Percentiles rank a stretch among this genome's conserved stretches.
Evolutionary conservation across 2,888 invertebrate species (phyloP).

Genomic region (Drosophila siamana): DNA sequence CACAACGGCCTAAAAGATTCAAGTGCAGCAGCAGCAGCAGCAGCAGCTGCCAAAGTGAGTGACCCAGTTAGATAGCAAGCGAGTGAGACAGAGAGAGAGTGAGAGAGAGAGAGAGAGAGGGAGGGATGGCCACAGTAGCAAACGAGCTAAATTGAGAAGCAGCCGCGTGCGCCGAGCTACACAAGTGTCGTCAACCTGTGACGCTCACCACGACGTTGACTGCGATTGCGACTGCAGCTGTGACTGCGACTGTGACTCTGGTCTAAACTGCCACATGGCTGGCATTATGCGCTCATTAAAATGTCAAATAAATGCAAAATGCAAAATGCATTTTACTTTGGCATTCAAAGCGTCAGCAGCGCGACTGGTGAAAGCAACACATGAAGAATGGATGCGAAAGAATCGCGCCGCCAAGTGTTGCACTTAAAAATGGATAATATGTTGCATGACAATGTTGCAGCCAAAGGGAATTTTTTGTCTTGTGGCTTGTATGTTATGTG

Average conservation of each 20-base stretch:
- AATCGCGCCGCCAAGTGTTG: constrained; percentile 43
- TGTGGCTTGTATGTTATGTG: constrained; percentile 19
- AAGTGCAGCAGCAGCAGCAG: constrained; percentile 68
- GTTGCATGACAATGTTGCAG: constrained; percentile 40
- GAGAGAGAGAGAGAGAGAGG: not conserved
- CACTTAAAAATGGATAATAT: constrained; percentile 60
- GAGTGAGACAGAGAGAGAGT: not conserved
- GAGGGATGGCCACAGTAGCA: not conserved
- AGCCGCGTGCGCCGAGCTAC: constrained; percentile 37
- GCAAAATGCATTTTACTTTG: constrained; percentile 54
- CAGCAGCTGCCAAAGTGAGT: constrained; percentile 69
- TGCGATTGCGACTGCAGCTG: constrained; percentile 10
- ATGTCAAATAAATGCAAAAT: constrained; percentile 78
- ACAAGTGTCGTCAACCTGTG: constrained; percentile 47
- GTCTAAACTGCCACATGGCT: constrained; percentile 24
- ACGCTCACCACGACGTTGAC: constrained; percentile 23
- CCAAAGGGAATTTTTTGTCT: constrained; percentile 16
- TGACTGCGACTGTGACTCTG: constrained; percentile 24
- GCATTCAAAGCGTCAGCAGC: constrained; percentile 28
- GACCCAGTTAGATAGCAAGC: constrained; percentile 68
- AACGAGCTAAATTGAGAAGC: constrained; percentile 46
- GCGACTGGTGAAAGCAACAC: not conserved
- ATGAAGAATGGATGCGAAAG: constrained; percentile 11
- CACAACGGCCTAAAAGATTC: constrained; percentile 81
- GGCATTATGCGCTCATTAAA: constrained; percentile 81